These are phyloP conservation scores for Myotis vivesi DNA, from an alignment of 2,797 vertebrate genomes.

Conservation along the genomic window DNA sequence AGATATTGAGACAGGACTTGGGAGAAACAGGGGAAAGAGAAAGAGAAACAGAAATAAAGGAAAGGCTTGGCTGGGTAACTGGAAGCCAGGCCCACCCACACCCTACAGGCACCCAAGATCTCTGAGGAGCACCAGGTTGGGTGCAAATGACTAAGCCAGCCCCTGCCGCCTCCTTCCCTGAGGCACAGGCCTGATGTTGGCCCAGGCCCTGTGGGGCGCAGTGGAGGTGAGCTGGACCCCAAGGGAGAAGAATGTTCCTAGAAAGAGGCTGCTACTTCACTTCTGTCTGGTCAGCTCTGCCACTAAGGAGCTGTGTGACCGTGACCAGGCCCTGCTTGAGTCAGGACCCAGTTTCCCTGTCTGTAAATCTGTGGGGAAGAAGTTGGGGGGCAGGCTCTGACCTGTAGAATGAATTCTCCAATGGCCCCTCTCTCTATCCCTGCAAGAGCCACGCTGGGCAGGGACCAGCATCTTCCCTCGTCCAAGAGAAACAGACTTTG, in stretches of 20 bases:
- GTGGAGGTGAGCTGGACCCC: neutral
- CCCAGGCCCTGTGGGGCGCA: neutral
- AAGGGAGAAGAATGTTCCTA: neutral
- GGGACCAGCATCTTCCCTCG: neutral
- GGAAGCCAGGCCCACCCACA: neutral
- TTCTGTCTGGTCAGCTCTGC: neutral
- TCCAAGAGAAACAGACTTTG: neutral
- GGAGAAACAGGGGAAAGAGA: neutral
- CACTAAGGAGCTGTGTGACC: neutral
- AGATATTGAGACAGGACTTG: neutral
- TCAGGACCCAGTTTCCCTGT: neutral
- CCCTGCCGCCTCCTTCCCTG: neutral
- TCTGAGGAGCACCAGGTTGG: neutral
- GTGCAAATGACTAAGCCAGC: neutral
- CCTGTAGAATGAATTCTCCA: neutral
- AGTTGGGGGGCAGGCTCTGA: neutral
- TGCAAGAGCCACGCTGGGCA: neutral
- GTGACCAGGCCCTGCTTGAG: neutral
- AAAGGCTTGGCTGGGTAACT: neutral
- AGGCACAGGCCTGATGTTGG: neutral
- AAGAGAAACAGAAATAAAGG: neutral
- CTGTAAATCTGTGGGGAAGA: neutral
- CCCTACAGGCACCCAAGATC: neutral
- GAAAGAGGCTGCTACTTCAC: neutral
- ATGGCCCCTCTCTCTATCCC: rapidly evolving